Base-by-base conservation (phyloP, 2,888 invertebrate genomes). In the Acanthosepion pharaonis region DNA sequence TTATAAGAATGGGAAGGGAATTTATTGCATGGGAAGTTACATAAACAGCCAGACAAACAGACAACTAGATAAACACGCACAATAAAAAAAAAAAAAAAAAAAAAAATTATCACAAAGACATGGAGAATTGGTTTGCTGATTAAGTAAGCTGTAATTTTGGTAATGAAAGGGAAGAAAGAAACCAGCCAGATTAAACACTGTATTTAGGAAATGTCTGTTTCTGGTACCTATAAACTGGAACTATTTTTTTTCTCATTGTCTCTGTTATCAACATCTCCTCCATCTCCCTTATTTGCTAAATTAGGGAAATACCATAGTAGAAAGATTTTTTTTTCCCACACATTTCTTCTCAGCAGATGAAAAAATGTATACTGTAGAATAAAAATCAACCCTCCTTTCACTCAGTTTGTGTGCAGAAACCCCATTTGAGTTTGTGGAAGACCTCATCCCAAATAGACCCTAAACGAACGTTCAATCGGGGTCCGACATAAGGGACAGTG, bases 401-500 rank as follows among this genome's bases (percentile, higher is more conserved):
- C 28, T 78, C 78, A 78, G 78, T 78, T 78, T 78, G 78, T 33
- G n/a, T 78, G 78, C 78, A 78, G 78, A 78, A 93, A 53, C 48
- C 49, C 49, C 93, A 92, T 53, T 3, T 42, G 48, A 49, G 53
- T 93, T 42, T 51, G 53, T 53, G n/a, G 53, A 51, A 93, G 51
- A 93, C 93, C 55, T 94, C 78, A 94, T 51, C 64, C 59, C 51
- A 94, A 48, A 94, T 64, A 94, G 59, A 78, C 78, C 78, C 78
- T 94, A 59, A 94, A 59, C n/a, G 94, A 64, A 53, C 94, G 51
- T 91, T 91, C 91, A 51, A 94, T 94, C 25, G 51, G 59, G 51
- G 78, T 94, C 48, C 94, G 94, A 91, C 94, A 94, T 49, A 94
- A 49, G 48, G 94, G 94, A 91, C 94, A 94, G 78, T 91, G 53